A percentile compares a stretch with the other conserved stretches of the same genome.
These are phyloP conservation scores for Sebastes vulpes DNA, from an alignment of 2,797 vertebrate species.

Conservation along the genomic window DNA sequence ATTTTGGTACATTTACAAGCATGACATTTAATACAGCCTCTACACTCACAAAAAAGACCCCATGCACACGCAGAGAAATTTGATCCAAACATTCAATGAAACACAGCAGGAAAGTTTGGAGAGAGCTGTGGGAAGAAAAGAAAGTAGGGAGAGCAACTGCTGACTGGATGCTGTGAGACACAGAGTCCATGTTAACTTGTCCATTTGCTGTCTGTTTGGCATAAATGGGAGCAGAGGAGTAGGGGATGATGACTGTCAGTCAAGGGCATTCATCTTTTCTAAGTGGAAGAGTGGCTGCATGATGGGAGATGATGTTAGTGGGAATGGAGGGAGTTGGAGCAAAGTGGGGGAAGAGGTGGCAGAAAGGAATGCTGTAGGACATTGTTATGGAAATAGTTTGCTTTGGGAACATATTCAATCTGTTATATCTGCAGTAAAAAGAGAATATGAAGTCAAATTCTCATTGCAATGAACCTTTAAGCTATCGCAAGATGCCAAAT, in stretches of 20 bases:
- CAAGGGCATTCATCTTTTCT: constrained; percentile 59
- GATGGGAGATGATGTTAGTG: constrained; percentile 52
- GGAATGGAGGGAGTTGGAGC: constrained; percentile 27
- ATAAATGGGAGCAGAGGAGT: constrained; percentile 44
- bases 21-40: constrained; percentile 19
- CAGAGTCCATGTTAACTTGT: constrained; percentile 36
- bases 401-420: constrained; percentile 21
- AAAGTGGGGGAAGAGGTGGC: constrained; percentile 18
- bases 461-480: not conserved
- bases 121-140: constrained; percentile 35
- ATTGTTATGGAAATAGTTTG: constrained; percentile 48
- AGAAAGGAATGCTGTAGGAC: constrained; percentile 40
- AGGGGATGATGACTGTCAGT: constrained; percentile 60
- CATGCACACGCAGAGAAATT: constrained; percentile 25
- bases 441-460: not conserved
- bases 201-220: constrained; percentile 42
- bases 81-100: constrained; percentile 34
- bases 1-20: constrained; percentile 32
- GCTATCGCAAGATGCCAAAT: not conserved
- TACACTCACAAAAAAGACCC: constrained; percentile 5
- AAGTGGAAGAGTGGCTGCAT: constrained; percentile 27
- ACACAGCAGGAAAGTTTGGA: constrained; percentile 46
- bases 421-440: not conserved
- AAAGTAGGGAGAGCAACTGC: constrained; percentile 31
- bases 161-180: constrained; percentile 43